phyloP scores from a whole-genome alignment of 1,140 invertebrate genomes.

The Mylabris phalerata region DNA sequence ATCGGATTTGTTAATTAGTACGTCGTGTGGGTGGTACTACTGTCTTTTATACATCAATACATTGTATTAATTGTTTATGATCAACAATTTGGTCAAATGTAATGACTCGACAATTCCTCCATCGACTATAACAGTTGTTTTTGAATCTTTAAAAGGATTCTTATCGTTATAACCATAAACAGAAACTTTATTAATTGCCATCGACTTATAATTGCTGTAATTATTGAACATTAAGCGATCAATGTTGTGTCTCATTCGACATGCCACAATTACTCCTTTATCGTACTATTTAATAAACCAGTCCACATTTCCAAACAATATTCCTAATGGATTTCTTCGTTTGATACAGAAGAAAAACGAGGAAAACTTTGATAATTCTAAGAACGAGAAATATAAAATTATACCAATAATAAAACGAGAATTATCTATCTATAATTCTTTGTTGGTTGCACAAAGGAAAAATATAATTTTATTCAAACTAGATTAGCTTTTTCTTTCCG shows the following conservation, averaged over 20 bases:
- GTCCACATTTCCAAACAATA: conserved; percentile 8
- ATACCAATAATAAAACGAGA: no score
- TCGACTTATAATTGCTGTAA: background rate
- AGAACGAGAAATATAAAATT: no score
- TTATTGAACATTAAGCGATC: no score
- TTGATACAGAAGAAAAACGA: no score
- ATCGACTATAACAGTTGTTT: background rate
- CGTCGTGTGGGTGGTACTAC: conserved; percentile 22
- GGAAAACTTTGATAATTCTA: no score
- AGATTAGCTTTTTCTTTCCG: no score
- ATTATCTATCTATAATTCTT: no score
- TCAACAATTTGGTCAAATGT: conserved; percentile 7
- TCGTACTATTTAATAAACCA: background rate
- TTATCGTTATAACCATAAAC: background rate
- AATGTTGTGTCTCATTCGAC: no score
- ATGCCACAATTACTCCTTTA: no score
- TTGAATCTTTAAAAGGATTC: conserved; percentile 3
- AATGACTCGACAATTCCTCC: conserved; percentile 1
- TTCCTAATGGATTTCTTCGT: conserved; percentile 13
- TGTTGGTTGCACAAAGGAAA: no score
- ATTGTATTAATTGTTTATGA: conserved; percentile 17
- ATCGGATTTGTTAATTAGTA: conserved; percentile 22
- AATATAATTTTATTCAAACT: no score
- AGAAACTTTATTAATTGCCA: background rate
- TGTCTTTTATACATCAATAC: conserved; percentile 9